These are phyloP conservation scores for Actinemys pallida DNA, from an alignment of 2,113 vertebrate genomes.

Conservation along the genomic window DNA sequence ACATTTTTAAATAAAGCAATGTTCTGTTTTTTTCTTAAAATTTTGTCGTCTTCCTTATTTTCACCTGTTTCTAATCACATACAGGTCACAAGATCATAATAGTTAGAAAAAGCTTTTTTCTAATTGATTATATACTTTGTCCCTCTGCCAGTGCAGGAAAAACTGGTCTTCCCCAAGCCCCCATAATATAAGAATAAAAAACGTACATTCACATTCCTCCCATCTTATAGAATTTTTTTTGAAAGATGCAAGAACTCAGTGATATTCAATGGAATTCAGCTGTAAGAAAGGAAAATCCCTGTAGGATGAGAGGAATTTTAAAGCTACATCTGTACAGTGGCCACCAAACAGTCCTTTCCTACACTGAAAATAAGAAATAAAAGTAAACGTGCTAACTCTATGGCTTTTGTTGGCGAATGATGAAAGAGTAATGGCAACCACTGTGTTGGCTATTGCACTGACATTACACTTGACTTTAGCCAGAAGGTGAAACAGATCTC, in stretches of 20 bases:
- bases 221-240: background rate
- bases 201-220: background rate
- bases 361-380: background rate
- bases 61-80: background rate
- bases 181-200: background rate
- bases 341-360: background rate
- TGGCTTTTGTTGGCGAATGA: background rate
- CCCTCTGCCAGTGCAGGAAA: background rate
- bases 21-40: background rate
- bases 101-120: background rate
- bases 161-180: background rate
- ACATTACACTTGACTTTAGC: background rate
- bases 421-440: background rate
- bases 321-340: fast-evolving
- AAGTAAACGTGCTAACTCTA: background rate
- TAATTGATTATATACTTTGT: background rate
- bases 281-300: background rate
- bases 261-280: background rate
- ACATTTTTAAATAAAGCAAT: background rate
- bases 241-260: background rate
- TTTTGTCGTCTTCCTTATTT: background rate
- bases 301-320: background rate
- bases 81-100: background rate
- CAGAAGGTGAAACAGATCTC: background rate
- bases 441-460: background rate